These are phyloP conservation scores for Parnassius orleans DNA, from an alignment of 2,888 invertebrate genomes.

Conservation along the genomic window DNA sequence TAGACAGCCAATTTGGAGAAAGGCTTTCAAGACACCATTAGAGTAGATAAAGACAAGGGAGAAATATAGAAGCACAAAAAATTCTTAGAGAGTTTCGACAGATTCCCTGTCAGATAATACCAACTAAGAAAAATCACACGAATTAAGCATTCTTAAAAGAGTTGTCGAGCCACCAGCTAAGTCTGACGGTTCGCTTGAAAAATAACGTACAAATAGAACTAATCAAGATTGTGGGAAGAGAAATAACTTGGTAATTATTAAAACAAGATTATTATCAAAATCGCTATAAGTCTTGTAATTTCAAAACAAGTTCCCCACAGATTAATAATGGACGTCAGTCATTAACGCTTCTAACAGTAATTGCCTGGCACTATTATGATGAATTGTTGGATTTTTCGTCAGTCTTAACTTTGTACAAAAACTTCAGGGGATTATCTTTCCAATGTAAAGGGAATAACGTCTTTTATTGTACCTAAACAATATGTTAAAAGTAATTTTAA, in stretches of 20 bases:
- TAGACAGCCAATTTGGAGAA: too few species aligned
- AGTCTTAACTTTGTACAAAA: constrained; percentile 59
- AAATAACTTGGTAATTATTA: constrained; percentile 76
- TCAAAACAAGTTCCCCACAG: constrained; percentile 71
- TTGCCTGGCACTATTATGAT: constrained; percentile 76
- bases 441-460: constrained; percentile 46
- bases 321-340: constrained; percentile 73
- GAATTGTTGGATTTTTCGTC: constrained; percentile 72
- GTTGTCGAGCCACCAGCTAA: constrained; percentile 71
- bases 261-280: constrained; percentile 78
- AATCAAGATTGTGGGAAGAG: constrained; percentile 75
- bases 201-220: constrained; percentile 72
- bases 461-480: constrained; percentile 4
- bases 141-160: constrained; percentile 67
- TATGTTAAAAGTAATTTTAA: constrained; percentile 1
- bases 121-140: constrained; percentile 64
- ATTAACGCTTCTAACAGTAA: constrained; percentile 78
- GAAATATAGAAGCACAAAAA: constrained; percentile 29
- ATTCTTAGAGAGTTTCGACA: constrained; percentile 45
- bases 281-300: constrained; percentile 68
- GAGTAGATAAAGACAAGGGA: constrained; percentile 12
- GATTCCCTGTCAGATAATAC: constrained; percentile 55
- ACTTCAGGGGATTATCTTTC: constrained; percentile 60
- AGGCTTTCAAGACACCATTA: background rate
- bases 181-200: constrained; percentile 60